Base-by-base conservation (phyloP, 2,888 invertebrate species). In the Oasisia sp. region DNA sequence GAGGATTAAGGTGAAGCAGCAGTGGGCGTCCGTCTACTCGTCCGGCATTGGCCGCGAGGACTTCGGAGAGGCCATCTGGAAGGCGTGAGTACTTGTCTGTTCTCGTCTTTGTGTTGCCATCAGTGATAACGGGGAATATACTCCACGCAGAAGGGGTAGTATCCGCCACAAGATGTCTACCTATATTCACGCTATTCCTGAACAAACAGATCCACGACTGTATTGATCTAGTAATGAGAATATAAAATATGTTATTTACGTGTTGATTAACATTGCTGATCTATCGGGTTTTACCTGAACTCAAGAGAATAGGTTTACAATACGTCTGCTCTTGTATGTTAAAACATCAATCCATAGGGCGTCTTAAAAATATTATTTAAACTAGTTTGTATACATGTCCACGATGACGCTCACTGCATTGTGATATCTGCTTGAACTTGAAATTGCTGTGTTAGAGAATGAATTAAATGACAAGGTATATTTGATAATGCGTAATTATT, bases 51-150 rank as follows among this genome's bases (percentile, higher is more conserved):
- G 89, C 32, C 32, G 91, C 32, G 89, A 74, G 27, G 91, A 91
- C 14, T 91, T 91, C 91, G 91, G 91, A n/a, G 74, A 91, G 74
- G 58, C 91, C 44, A 38, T 91, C 32, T 91, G 91, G 91, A 91
- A 89, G 44, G 56, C 91, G 91, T 91, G 32, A 91, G 91, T 91
- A 58, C 12, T 44, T n/a, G 19, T 19, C 14, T 90, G 5, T 14
- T 8, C 32, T 90, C 90, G 5, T 90, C 32, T 38, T 14, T 27
- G 89, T 32, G 8, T 89, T 9, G 32, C 32, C 19, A 19, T 89
- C 7, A 11, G 11, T 19, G 32, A 89, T 11, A 27, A 7, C 89
- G 8, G 19, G 7, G 32, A 89, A 50, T 50, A 5, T 12, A 14
- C 9, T 50, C 9, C 14, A 12, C 45, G 14, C 50, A 50, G 50